A percentile compares a stretch with the other conserved stretches of the same genome.
phyloP scores from a whole-genome alignment of 30 jellyfish, hydroid and myxozoan genomes.

The Aurelia coerulea region DNA sequence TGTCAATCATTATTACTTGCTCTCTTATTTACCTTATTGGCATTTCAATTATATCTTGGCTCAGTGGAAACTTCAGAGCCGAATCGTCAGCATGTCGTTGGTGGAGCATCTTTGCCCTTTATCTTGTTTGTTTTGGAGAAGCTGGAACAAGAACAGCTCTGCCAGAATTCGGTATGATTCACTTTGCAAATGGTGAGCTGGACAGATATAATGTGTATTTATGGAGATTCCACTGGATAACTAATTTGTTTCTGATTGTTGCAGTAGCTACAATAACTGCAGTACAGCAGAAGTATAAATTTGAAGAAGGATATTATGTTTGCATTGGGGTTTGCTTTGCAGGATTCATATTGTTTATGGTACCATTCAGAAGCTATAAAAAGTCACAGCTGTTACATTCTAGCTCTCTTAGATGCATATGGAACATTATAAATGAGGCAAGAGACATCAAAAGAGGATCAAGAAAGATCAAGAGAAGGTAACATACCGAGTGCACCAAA shows the following conservation, averaged over 20 bases:
- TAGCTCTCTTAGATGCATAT: conserved; percentile 23
- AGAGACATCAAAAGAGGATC: conserved; percentile 17
- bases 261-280: conserved; percentile 66
- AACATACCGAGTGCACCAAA: not conserved
- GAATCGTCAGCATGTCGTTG: not conserved
- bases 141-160: conserved; percentile 68
- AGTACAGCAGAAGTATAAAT: conserved; percentile 60
- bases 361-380: conserved; percentile 51
- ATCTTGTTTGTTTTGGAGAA: conserved; percentile 74
- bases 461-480: conserved; percentile 29
- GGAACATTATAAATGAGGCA: conserved; percentile 50
- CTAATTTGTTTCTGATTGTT: conserved; percentile 52
- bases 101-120: conserved; percentile 58
- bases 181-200: conserved; percentile 3
- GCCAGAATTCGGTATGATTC: conserved; percentile 59
- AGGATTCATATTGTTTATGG: conserved; percentile 47
- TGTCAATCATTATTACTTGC: conserved; percentile 47
- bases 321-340: conserved; percentile 48
- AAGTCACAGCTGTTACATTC: not conserved
- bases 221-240: conserved; percentile 69
- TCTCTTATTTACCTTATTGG: conserved; percentile 55
- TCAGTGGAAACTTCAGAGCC: not conserved
- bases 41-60: not conserved
- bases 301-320: conserved; percentile 61
- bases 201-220: conserved; percentile 33